phyloP scores from a whole-genome alignment of 2,797 vertebrate species.

The Anguilla megastoma region DNA sequence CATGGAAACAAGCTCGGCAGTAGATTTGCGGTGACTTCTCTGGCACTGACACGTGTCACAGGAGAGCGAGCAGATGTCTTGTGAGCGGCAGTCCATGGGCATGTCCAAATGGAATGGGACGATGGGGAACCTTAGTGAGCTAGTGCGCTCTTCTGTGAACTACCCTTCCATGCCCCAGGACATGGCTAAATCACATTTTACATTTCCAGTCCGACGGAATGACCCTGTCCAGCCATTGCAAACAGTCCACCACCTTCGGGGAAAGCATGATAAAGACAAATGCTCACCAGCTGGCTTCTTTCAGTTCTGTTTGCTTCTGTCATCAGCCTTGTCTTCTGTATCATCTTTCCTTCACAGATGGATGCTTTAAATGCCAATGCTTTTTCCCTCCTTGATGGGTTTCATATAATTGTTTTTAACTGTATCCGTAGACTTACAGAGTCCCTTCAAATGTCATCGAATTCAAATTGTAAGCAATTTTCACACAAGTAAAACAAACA shows the following conservation, averaged over 20 bases:
- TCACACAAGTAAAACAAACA: background rate
- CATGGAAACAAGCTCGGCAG: background rate
- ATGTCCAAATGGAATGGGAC: background rate
- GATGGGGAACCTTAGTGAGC: too few species aligned
- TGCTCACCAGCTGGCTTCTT: background rate
- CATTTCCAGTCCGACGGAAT: background rate
- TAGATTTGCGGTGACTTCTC: background rate
- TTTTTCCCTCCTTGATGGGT: background rate
- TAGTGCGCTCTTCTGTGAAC: background rate
- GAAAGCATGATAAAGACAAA: background rate
- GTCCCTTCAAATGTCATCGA: background rate
- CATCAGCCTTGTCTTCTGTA: background rate
- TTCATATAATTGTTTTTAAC: background rate
- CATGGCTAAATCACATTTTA: background rate
- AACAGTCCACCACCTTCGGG: background rate
- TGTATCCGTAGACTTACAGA: background rate
- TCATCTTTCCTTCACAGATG: background rate
- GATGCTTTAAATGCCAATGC: background rate
- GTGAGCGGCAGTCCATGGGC: background rate
- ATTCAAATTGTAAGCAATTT: background rate
- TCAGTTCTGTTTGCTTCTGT: background rate
- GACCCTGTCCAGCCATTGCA: background rate
- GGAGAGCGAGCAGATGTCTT: background rate
- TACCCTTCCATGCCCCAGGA: background rate
- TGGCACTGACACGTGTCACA: background rate